phyloP scores from a whole-genome alignment of 2,888 invertebrate species.

The Platynereis dumerilii region DNA sequence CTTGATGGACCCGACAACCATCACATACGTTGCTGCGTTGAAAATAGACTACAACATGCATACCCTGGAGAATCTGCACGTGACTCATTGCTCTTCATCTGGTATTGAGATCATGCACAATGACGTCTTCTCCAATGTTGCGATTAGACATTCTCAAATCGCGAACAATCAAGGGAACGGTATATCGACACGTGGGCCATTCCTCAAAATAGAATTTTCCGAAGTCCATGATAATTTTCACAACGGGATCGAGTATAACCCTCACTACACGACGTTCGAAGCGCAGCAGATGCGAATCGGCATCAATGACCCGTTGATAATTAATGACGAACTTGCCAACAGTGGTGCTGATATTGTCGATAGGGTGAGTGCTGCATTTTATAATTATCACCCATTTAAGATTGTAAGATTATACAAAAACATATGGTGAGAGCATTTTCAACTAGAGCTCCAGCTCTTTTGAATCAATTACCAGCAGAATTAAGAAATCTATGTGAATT shows the following conservation, averaged over 20 bases:
- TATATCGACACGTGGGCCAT: slow-evolving; percentile 83
- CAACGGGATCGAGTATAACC: slow-evolving; percentile 92
- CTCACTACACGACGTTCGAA: slow-evolving; percentile 73
- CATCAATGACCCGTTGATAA: slow-evolving; percentile 26
- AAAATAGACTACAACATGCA: slow-evolving; percentile 71
- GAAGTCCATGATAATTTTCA: slow-evolving; percentile 78
- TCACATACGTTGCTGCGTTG: slow-evolving; percentile 66
- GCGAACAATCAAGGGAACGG: slow-evolving; percentile 68
- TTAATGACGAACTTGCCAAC: background rate
- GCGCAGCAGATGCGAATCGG: slow-evolving; percentile 51
- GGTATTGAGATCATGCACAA: slow-evolving; percentile 94
- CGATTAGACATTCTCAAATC: slow-evolving; percentile 74
- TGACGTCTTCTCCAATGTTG: slow-evolving; percentile 82
- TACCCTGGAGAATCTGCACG: slow-evolving; percentile 37
- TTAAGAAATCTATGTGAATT: no score
- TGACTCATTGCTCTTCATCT: slow-evolving; percentile 72
- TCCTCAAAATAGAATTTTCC: slow-evolving; percentile 56
- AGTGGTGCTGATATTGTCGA: background rate
- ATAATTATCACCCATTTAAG: no score
- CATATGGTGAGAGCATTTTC: no score
- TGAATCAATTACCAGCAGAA: no score
- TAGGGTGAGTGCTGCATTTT: background rate
- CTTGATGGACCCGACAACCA: slow-evolving; percentile 88
- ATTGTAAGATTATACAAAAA: no score
- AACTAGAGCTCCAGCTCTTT: no score